Conservation (phyloP, 2,888 invertebrate genomes). For the Erannis defoliaria region DNA sequence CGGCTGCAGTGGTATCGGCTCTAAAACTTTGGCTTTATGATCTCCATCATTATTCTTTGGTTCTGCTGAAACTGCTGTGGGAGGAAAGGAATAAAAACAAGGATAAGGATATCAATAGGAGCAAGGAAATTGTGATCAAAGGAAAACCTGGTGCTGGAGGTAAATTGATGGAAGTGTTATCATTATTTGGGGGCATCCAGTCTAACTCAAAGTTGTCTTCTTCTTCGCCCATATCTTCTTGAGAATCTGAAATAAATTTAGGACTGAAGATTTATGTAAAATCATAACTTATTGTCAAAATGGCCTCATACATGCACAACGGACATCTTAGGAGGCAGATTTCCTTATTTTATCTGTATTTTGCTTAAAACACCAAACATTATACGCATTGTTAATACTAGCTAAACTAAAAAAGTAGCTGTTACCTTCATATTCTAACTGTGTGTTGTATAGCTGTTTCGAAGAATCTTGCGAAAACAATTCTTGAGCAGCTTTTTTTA, state of each 20-base stretch:
- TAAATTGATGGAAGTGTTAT: constrained; percentile 47
- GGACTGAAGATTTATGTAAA: too few species aligned
- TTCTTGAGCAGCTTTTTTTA: constrained; percentile 77
- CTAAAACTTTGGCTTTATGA: not conserved
- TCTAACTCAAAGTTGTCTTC: constrained; percentile 73
- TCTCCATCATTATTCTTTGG: not conserved
- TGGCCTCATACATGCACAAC: too few species aligned
- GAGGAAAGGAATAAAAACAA: constrained; percentile 31
- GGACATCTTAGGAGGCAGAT: too few species aligned
- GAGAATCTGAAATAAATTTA: constrained; percentile 58
- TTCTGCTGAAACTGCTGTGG: constrained; percentile 41
- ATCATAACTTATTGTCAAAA: too few species aligned
- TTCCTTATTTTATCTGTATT: too few species aligned
- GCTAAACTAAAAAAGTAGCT: constrained; percentile 1
- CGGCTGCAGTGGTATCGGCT: not conserved
- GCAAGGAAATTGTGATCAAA: constrained; percentile 38
- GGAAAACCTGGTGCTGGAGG: constrained; percentile 61
- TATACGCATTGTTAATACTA: not conserved
- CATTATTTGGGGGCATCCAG: constrained; percentile 63
- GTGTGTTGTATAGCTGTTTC: constrained; percentile 57
- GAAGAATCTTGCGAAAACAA: constrained; percentile 66
- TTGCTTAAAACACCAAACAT: too few species aligned
- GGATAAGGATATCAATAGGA: constrained; percentile 43
- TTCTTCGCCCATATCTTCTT: constrained; percentile 70
- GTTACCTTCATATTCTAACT: constrained; percentile 65